A percentile compares a stretch with the other conserved stretches of the same genome.
phyloP scores from a whole-genome alignment of 2,113 vertebrate genomes.

The Murina feae region DNA sequence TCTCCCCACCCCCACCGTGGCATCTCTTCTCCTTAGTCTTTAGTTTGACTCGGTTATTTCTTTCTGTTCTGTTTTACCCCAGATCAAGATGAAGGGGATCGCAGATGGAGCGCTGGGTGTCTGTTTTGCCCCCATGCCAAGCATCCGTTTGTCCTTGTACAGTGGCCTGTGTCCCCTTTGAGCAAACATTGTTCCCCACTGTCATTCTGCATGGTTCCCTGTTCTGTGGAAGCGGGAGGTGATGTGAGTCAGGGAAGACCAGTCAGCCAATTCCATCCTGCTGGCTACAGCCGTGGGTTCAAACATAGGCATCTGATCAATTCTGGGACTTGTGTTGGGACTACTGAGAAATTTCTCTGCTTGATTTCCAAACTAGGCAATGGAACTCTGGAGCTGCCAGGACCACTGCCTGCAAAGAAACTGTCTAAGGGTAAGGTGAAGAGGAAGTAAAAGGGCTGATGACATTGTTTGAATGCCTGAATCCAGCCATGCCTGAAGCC shows the following conservation, averaged over 20 bases:
- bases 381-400: neutral
- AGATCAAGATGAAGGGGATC: neutral
- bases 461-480: neutral
- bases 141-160: neutral
- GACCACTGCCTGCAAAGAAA: neutral
- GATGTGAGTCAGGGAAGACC: neutral
- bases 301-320: neutral
- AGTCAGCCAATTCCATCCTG: neutral
- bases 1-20: neutral
- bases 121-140: neutral
- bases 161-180: neutral
- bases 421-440: neutral
- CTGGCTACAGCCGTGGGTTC: neutral
- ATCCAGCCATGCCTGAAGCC: neutral
- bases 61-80: fast-evolving
- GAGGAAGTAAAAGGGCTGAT: neutral
- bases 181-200: no score
- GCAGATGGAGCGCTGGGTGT: neutral
- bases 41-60: neutral
- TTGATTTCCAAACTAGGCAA: neutral
- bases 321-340: neutral
- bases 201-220: neutral
- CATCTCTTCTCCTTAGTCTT: neutral
- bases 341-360: neutral
- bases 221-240: neutral